Percentiles rank a stretch among this genome's conserved stretches.
phyloP scores from a whole-genome alignment of 2,888 invertebrate species.

The Panzeria rudis region DNA sequence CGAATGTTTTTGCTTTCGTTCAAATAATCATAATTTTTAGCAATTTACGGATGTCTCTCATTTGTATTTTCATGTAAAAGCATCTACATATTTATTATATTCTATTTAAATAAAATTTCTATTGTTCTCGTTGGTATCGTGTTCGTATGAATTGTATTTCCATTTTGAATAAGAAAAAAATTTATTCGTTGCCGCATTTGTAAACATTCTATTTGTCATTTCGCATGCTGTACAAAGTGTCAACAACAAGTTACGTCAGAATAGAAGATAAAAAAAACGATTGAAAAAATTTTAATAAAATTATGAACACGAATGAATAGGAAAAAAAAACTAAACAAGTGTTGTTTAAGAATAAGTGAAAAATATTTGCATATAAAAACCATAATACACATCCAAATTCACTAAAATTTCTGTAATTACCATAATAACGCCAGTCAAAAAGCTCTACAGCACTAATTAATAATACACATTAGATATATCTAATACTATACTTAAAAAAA shows the following conservation, averaged over 20 bases:
- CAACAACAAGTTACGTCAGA: slow-evolving; percentile 63
- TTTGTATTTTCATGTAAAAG: slow-evolving; percentile 5
- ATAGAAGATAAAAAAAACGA: slow-evolving; percentile 10
- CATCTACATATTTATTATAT: slow-evolving; percentile 10
- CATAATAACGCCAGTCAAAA: background rate
- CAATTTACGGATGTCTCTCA: slow-evolving; percentile 33
- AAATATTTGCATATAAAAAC: no score
- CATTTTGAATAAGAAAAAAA: background rate
- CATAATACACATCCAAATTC: background rate
- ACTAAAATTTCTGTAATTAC: background rate
- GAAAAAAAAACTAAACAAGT: background rate
- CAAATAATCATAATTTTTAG: background rate
- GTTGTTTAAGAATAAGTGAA: background rate
- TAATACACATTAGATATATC: background rate
- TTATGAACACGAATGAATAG: background rate
- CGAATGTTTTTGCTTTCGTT: background rate
- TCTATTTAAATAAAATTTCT: slow-evolving; percentile 24
- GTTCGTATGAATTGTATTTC: background rate
- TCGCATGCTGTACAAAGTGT: slow-evolving; percentile 51
- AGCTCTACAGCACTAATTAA: background rate
- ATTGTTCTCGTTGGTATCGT: slow-evolving; percentile 30
- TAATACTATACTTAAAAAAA: no score
- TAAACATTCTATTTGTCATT: slow-evolving; percentile 56
- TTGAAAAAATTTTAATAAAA: slow-evolving; percentile 24
- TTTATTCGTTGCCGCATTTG: background rate